phyloP scores from a whole-genome alignment of 2,113 vertebrate genomes.

The Tor tambroides region DNA sequence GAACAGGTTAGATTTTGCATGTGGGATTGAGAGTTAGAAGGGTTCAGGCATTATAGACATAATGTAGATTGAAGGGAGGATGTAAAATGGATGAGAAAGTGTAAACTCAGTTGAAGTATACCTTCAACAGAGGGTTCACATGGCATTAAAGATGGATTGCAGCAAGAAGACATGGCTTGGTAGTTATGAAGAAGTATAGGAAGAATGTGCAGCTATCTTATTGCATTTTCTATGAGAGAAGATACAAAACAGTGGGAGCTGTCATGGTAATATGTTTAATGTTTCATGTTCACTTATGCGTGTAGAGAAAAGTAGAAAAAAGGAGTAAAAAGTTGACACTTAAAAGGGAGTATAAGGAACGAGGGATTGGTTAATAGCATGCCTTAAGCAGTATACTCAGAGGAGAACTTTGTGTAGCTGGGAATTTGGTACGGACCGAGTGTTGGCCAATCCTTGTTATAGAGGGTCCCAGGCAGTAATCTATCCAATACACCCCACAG shows the following conservation, averaged over 20 bases:
- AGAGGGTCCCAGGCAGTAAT: constrained; percentile 13
- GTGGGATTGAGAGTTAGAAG: background rate
- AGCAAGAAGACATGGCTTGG: background rate
- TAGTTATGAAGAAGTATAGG: background rate
- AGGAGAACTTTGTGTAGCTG: background rate
- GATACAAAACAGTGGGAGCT: background rate
- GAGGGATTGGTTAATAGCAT: background rate
- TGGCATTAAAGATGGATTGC: background rate
- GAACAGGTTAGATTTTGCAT: background rate
- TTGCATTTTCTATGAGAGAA: background rate
- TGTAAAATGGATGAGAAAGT: background rate
- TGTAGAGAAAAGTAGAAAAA: background rate
- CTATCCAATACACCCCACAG: constrained; percentile 42
- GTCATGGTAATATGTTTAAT: background rate
- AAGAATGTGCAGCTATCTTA: background rate
- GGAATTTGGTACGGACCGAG: background rate
- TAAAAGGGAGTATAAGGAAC: background rate
- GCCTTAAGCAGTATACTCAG: constrained; percentile 15
- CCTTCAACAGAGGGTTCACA: background rate
- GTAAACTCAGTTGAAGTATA: background rate
- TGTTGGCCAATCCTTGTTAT: constrained; percentile 17
- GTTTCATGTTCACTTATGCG: background rate
- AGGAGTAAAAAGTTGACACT: background rate
- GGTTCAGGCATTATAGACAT: background rate
- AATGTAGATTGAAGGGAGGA: background rate